Percentiles rank a stretch among this genome's conserved stretches.
phyloP scores from a whole-genome alignment of 2,797 vertebrate species.

The Hydrophis major region DNA sequence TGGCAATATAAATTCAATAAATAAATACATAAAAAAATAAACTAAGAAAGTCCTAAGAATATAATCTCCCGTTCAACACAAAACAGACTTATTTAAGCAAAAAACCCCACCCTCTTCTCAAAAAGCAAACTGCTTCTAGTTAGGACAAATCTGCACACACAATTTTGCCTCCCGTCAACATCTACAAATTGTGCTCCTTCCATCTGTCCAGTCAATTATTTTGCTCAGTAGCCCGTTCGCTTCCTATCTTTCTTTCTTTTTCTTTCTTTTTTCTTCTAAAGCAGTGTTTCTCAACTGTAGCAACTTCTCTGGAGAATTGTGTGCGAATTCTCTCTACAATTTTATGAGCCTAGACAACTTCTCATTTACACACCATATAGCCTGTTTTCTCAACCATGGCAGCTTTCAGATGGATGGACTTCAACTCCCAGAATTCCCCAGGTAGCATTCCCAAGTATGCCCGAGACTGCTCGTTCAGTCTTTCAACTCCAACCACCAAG shows the following conservation, averaged over 20 bases:
- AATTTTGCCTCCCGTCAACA: slow-evolving; percentile 20
- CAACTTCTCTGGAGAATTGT: too few relatives aligned
- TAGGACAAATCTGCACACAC: slow-evolving; percentile 30
- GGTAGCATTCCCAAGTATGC: background rate
- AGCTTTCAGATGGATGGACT: too few relatives aligned
- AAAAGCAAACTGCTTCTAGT: background rate
- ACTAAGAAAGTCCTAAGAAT: background rate
- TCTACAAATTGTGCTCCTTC: slow-evolving; percentile 49
- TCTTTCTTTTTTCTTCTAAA: too few relatives aligned
- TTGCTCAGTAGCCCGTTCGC: slow-evolving; percentile 50
- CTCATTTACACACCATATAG: too few relatives aligned
- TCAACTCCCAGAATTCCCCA: too few relatives aligned
- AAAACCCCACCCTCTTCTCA: background rate
- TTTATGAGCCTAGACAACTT: too few relatives aligned
- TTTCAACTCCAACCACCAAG: background rate
- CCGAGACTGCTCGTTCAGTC: background rate
- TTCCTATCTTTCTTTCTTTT: background rate
- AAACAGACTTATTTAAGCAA: background rate
- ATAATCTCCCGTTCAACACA: background rate
- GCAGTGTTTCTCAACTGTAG: too few relatives aligned
- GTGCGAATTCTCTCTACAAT: too few relatives aligned
- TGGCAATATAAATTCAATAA: too few relatives aligned
- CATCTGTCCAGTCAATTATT: slow-evolving; percentile 65
- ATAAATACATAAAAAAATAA: too few relatives aligned
- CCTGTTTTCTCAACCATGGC: too few relatives aligned